These are phyloP conservation scores for Todus mexicanus DNA, from an alignment of 2,797 vertebrate species.

Conservation along the genomic window DNA sequence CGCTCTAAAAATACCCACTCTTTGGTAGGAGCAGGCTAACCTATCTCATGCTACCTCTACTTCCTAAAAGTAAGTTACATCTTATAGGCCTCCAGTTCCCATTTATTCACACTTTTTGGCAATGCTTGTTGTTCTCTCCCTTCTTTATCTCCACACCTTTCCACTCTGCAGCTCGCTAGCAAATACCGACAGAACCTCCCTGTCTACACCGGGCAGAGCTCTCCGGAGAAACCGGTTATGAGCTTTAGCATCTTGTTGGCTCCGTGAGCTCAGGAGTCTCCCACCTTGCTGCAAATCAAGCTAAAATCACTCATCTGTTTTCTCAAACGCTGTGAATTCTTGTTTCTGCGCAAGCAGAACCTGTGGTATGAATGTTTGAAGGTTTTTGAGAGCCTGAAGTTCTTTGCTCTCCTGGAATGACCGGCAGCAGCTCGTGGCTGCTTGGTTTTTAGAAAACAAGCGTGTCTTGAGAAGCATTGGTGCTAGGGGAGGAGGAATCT, in stretches of 20 bases:
- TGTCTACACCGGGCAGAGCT: not conserved
- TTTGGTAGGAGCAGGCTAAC: not conserved
- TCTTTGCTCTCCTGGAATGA: not conserved
- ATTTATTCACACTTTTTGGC: not conserved
- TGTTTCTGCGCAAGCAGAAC: not conserved
- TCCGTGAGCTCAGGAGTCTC: not conserved
- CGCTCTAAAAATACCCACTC: not conserved
- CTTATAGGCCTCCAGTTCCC: not conserved
- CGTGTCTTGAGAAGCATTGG: not conserved
- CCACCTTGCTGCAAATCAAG: not conserved
- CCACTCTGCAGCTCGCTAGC: not conserved
- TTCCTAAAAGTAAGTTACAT: not conserved
- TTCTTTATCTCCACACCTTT: not conserved
- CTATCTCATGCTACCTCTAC: not conserved
- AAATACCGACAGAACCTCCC: not conserved
- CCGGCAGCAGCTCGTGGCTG: not conserved
- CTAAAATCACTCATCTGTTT: not conserved
- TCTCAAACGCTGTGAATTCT: not conserved
- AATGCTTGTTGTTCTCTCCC: not conserved
- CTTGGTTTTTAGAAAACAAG: not conserved
- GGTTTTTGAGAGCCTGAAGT: not conserved
- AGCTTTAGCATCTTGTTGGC: not conserved
- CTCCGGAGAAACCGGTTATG: not conserved
- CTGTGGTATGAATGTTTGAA: not conserved
- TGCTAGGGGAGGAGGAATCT: not conserved